Percentiles rank a stretch among this genome's conserved stretches.
Conservation (phyloP, 2,888 invertebrate genomes). For the Tipula helvola region DNA sequence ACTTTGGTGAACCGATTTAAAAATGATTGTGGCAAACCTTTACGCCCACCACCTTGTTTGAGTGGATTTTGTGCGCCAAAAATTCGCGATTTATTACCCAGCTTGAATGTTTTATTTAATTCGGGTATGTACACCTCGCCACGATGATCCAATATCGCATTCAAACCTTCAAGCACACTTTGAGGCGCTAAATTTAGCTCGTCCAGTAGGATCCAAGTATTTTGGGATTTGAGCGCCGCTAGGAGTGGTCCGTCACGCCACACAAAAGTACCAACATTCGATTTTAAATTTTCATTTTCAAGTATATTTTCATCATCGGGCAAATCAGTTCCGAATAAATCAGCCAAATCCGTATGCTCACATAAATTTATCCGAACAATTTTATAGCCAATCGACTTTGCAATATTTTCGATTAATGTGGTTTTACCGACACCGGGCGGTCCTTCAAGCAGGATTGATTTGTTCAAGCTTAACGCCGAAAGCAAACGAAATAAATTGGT, state of each 20-base stretch:
- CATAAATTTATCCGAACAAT: constrained; percentile 92
- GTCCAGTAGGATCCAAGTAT: constrained; percentile 91
- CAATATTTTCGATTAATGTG: constrained; percentile 81
- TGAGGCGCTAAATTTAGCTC: constrained; percentile 98
- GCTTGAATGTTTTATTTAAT: constrained; percentile 70
- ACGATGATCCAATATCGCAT: constrained; percentile 96
- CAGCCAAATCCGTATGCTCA: constrained; percentile 97
- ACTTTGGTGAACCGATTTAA: constrained; percentile 94
- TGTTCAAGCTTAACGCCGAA: constrained; percentile 78
- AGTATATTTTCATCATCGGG: constrained; percentile 63
- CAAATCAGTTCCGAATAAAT: constrained; percentile 95
- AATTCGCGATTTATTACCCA: constrained; percentile 65
- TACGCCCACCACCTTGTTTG: constrained; percentile 87
- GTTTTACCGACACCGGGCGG: constrained; percentile 99
- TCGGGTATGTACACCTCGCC: constrained; percentile 95
- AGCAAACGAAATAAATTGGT: constrained; percentile 73
- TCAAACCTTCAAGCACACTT: constrained; percentile 94
- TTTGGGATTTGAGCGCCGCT: constrained; percentile 75
- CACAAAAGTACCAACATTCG: constrained; percentile 67
- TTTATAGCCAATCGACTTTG: constrained; percentile 67
- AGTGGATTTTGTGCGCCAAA: constrained; percentile 98
- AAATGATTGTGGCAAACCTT: constrained; percentile 93
- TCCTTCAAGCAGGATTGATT: constrained; percentile 90
- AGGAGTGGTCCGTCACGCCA: constrained; percentile 96
- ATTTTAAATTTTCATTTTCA: constrained; percentile 11